phyloP scores from a whole-genome alignment of 2,797 vertebrate species.

The Melanotaenia nigrans region DNA sequence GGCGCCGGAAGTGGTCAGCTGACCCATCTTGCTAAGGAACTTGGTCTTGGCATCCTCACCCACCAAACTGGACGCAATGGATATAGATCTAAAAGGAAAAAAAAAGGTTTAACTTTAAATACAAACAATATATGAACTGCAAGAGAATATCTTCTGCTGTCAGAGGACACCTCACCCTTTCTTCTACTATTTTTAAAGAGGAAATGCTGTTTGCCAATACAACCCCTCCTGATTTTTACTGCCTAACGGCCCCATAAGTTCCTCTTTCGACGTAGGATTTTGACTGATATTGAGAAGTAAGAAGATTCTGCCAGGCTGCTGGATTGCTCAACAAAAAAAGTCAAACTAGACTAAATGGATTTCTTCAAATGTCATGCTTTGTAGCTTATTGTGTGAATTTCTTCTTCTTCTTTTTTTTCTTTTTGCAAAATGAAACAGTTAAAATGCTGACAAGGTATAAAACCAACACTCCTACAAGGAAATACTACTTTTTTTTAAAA shows the following conservation, averaged over 20 bases:
- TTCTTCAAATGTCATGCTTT: not conserved
- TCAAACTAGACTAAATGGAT: not conserved
- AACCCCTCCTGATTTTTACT: constrained; percentile 62
- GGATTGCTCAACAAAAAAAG: constrained; percentile 51
- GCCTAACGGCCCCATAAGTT: constrained; percentile 69
- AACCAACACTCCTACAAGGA: too few relatives aligned
- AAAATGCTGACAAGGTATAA: not conserved
- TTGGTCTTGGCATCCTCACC: constrained; percentile 99
- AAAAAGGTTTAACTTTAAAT: not conserved
- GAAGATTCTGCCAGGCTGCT: constrained; percentile 19
- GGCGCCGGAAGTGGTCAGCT: constrained; percentile 97
- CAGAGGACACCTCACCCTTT: constrained; percentile 14
- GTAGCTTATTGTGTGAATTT: not conserved
- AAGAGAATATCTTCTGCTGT: constrained; percentile 2
- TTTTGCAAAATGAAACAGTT: not conserved
- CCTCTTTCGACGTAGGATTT: constrained; percentile 65
- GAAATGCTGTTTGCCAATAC: constrained; percentile 51
- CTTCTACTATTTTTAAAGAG: constrained; percentile 15
- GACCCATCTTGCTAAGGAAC: constrained; percentile 99
- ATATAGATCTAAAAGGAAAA: constrained; percentile 88
- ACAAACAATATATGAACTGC: not conserved
- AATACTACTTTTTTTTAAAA: too few relatives aligned
- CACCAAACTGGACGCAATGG: constrained; percentile 96
- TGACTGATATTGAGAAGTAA: constrained; percentile 22
- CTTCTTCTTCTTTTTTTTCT: not conserved